phyloP scores from a whole-genome alignment of 2,888 invertebrate species.

The Chelonus formosanus region DNA sequence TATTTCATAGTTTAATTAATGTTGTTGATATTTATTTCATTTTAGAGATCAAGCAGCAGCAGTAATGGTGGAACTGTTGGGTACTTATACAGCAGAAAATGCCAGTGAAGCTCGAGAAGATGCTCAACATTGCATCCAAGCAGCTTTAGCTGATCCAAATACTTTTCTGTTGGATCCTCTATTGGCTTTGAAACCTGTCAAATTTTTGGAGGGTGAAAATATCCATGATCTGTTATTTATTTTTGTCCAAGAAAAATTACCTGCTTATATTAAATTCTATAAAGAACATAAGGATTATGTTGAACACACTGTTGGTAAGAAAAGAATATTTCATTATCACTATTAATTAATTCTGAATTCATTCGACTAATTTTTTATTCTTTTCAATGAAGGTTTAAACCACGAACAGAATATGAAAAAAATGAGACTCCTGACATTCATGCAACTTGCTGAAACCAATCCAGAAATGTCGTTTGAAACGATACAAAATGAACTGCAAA shows the following conservation, averaged over 20 bases:
- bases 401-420: constrained; percentile 96
- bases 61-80: constrained; percentile 95
- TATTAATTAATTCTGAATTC: background rate
- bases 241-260: constrained; percentile 93
- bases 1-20: constrained; percentile 2
- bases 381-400: constrained; percentile 72
- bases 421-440: constrained; percentile 95
- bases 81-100: constrained; percentile 96
- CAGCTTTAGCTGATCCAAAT: constrained; percentile 94
- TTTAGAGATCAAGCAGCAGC: constrained; percentile 89
- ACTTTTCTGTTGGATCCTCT: constrained; percentile 96
- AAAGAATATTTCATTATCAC: background rate
- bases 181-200: constrained; percentile 90
- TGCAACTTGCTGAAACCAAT: constrained; percentile 95
- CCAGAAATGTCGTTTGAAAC: constrained; percentile 93
- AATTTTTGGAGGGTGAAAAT: constrained; percentile 92
- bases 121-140: constrained; percentile 94
- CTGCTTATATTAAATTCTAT: constrained; percentile 93
- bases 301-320: constrained; percentile 67
- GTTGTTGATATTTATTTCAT: constrained; percentile 27
- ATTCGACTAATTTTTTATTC: constrained; percentile 5
- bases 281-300: constrained; percentile 92
- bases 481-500: constrained; percentile 87
- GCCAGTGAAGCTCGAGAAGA: constrained; percentile 96
- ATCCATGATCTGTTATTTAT: constrained; percentile 94